Percentiles rank a stretch among this genome's conserved stretches.
phyloP scores from a whole-genome alignment of 2,113 vertebrate species.

The Felis chaus region DNA sequence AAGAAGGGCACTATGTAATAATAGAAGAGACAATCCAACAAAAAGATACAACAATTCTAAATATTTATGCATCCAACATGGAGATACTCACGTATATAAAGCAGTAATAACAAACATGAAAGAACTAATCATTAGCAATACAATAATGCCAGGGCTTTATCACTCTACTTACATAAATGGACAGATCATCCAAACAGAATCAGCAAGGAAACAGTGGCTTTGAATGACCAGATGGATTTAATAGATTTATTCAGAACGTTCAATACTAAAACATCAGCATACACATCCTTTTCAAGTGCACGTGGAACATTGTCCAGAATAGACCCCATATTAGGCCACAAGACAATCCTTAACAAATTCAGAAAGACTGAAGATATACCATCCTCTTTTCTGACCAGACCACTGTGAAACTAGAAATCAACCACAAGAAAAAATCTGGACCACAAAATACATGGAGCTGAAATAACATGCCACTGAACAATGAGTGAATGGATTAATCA shows the following conservation, averaged over 20 bases:
- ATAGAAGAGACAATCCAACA: background rate
- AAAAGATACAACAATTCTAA: background rate
- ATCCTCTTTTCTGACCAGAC: background rate
- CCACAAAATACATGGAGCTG: background rate
- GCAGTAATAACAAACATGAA: background rate
- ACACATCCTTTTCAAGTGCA: background rate
- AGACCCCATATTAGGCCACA: background rate
- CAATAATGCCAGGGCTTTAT: background rate
- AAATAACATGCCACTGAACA: background rate
- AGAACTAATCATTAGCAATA: background rate
- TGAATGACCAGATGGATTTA: background rate
- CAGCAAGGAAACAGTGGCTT: background rate
- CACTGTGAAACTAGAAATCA: background rate
- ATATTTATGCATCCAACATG: background rate
- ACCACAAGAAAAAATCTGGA: background rate
- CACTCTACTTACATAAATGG: background rate
- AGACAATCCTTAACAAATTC: background rate
- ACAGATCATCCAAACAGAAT: background rate
- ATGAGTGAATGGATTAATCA: background rate
- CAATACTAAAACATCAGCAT: background rate
- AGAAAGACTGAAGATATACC: background rate
- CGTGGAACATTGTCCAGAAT: background rate
- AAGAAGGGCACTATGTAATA: background rate
- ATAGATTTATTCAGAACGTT: background rate
- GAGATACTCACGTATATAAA: background rate